These are phyloP conservation scores for Phocides pigmalion DNA, from an alignment of 1,140 invertebrate genomes.

Conservation along the genomic window DNA sequence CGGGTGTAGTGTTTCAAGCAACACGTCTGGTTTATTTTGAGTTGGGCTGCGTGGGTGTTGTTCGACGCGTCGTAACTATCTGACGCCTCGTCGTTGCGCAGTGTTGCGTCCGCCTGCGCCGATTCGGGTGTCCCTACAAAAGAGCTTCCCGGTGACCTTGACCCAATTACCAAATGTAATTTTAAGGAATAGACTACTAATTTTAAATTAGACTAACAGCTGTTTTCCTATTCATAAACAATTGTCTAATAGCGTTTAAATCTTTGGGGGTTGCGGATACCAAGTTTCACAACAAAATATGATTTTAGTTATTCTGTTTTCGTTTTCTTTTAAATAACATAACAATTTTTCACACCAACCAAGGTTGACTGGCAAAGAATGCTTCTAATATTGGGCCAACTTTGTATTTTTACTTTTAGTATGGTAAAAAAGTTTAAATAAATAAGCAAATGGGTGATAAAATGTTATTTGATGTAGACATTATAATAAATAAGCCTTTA, in stretches of 20 bases:
- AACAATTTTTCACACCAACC: too few relatives aligned
- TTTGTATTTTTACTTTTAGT: too few relatives aligned
- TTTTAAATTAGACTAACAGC: conserved; percentile 13
- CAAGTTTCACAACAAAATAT: too few relatives aligned
- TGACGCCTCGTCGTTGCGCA: conserved; percentile 36
- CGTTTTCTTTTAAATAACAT: too few relatives aligned
- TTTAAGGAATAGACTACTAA: conserved; percentile 30
- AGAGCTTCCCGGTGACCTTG: conserved; percentile 64
- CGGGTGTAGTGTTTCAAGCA: conserved; percentile 73
- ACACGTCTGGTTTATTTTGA: conserved; percentile 76
- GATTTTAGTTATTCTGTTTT: too few relatives aligned
- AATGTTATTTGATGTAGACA: too few relatives aligned
- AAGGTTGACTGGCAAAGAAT: too few relatives aligned
- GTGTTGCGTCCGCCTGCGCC: conserved; percentile 20
- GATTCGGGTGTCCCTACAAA: conserved; percentile 18
- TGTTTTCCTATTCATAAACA: background rate
- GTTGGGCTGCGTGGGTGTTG: conserved; percentile 57
- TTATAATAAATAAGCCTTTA: too few relatives aligned
- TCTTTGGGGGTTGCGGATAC: background rate
- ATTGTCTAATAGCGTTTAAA: background rate
- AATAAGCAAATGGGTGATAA: too few relatives aligned
- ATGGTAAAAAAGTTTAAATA: too few relatives aligned
- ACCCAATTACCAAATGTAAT: conserved; percentile 48
- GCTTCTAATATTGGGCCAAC: too few relatives aligned
- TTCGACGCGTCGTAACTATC: conserved; percentile 34